Evolutionary conservation across 2,888 invertebrate genomes (phyloP), one percentile per base, ranked within the genome.

Genomic region (Margaritifera margaritifera): DNA sequence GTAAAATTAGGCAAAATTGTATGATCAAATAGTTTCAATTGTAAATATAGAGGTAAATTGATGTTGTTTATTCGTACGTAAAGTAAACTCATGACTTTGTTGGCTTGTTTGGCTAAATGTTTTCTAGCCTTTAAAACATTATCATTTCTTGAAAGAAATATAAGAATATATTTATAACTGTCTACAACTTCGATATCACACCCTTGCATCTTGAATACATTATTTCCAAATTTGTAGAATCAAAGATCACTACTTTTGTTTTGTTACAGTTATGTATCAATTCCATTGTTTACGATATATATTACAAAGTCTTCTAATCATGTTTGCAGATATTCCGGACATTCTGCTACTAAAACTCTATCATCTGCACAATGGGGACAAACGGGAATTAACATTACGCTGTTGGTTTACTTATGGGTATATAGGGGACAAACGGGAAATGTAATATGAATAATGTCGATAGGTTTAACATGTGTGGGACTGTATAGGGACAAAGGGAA

Each of bases 281-380:
- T 75, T 66, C 74, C 71, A 74, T 11, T 20, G 19, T 18, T 64
- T 25, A 51, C 75, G 71, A 31, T 71, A 75, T 15, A 68, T 52
- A 64, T 61, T 42, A n/a, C n/a, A 56, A 70, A 75, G 50, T 8
- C 20, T 51, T 72, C 51, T 19, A 75, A 54, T 31, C 57, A 27
- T 22, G 53, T 63, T 58, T 70, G 68, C 4, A 70, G 58, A 56
- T 72, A 70, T 8, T 60, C 24, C 11, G 42, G 42, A 15, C 22
- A 27, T 50, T 71, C 65, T 2, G 75, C 53, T 6, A 75, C 19
- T 19, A 75, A 42, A 22, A 70, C 64, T 42, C 68, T 75, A 53
- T 75, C 75, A 56, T 75, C 72, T 19, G 72, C 75, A 53, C n/a
- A n/a, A n/a, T n/a, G n/a, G n/a, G n/a, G n/a, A n/a, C n/a, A n/a